Evolutionary conservation across 2,888 invertebrate species (phyloP).

Genomic region (Boloria euphrosyne): DNA sequence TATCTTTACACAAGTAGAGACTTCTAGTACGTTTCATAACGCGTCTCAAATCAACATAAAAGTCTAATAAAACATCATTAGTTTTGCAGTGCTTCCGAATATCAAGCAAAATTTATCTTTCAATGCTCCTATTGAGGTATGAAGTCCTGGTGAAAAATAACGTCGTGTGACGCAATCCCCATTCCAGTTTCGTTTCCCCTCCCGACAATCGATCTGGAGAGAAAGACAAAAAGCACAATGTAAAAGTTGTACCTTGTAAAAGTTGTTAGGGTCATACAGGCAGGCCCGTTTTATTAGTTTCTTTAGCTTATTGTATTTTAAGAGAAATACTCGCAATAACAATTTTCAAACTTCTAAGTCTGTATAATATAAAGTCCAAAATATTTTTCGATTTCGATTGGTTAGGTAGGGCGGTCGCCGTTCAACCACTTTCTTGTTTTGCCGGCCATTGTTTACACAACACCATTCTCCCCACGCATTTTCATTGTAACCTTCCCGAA

Average conservation of each 20-base stretch:
- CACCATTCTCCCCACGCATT: slow-evolving; percentile 43
- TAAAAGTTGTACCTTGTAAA: too few species aligned
- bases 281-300: too few species aligned
- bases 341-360: too few species aligned
- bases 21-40: too few species aligned
- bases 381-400: neutral
- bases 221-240: neutral
- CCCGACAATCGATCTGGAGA: neutral
- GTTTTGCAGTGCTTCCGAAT: neutral
- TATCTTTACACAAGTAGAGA: too few species aligned
- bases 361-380: too few species aligned
- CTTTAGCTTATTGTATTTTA: neutral
- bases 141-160: slow-evolving; percentile 63
- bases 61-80: too few species aligned
- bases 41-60: too few species aligned
- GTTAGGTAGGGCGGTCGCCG: neutral
- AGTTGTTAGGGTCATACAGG: too few species aligned
- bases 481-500: slow-evolving; percentile 56
- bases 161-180: slow-evolving; percentile 59
- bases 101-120: neutral
- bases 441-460: slow-evolving; percentile 26
- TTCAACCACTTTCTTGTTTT: slow-evolving; percentile 19
- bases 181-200: slow-evolving; percentile 12
- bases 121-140: slow-evolving; percentile 45
- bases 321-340: neutral